Base-by-base conservation (phyloP, 1,140 invertebrate genomes). In the Leptinotarsa defecta region DNA sequence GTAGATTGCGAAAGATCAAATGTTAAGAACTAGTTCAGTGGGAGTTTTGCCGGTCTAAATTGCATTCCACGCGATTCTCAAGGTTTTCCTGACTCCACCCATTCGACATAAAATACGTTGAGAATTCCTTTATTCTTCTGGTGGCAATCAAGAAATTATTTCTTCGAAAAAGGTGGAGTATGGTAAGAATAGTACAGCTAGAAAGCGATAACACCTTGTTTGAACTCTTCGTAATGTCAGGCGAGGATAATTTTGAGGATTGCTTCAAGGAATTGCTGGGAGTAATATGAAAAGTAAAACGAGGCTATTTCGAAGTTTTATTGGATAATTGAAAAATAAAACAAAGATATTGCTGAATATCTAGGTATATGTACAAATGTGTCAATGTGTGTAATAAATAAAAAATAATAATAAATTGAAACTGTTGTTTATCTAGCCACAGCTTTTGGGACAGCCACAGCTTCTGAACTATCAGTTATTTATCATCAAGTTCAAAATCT, bases 51-150 rank as follows among this genome's bases (percentile, higher is more conserved):
- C 20, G 73, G 69, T 72, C 64, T 57, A 43, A 48, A 77, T 73
- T 75, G 69, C 67, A 73, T 73, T 73, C 71, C 71, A 6, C 13
- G n/a, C 64, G 15, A 71, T n/a, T 13, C 48, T 71, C 77, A 78
- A 78, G 77, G 77, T 73, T 70, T 73, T 78, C 74, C 77, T 74
- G 77, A 75, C 77, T 78, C 74, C 77, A 75, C 77, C 77, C 71
- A 63, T 69, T 68, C 52, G 48, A 34, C 64, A 17, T 15, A 57
- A 15, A 57, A 57, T 15, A 57, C 52, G n/a, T 57, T 57, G 52
- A 57, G 52, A 57, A 57, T 65, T 65, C 24, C 63, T 22, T 22
- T 65, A 65, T 22, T 15, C 63, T 8, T 65, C 63, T 4, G 13
- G 5, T 24, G 27, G 27, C 24, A 27, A 43, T 73, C 65, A 27